Evolutionary conservation across 2,797 vertebrate genomes (phyloP).

Genomic region (Acomys russatus): DNA sequence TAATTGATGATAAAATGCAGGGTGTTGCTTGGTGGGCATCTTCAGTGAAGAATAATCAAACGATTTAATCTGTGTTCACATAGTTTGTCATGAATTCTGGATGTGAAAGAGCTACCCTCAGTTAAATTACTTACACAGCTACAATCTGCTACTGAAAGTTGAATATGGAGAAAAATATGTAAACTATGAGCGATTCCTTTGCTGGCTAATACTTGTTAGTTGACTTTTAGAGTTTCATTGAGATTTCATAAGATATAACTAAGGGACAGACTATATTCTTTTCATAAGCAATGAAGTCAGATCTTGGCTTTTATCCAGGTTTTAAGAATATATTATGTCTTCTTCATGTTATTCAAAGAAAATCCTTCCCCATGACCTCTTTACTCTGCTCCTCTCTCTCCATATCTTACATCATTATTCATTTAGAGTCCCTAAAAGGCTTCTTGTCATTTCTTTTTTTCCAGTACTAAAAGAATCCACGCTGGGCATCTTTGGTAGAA

Average conservation of each 20-base stretch:
- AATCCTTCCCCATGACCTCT: neutral
- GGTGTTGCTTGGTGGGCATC: neutral
- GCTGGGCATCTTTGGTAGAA: neutral
- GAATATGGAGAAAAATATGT: neutral
- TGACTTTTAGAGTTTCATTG: neutral
- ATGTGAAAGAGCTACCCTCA: neutral
- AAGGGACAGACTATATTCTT: neutral
- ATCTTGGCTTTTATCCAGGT: slow-evolving; percentile 9
- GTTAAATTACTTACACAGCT: neutral
- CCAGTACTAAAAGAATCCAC: neutral
- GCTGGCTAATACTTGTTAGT: neutral
- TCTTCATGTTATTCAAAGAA: neutral
- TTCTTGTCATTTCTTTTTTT: slow-evolving; percentile 6
- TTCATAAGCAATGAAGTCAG: slow-evolving; percentile 35
- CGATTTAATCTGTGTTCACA: neutral
- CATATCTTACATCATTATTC: neutral
- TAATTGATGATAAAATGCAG: neutral
- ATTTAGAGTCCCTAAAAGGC: neutral
- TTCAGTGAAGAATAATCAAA: neutral
- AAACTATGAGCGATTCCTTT: neutral
- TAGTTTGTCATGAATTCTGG: neutral
- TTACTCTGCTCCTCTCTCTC: neutral
- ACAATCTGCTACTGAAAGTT: neutral
- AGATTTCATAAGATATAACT: neutral
- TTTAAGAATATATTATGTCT: slow-evolving; percentile 8